phyloP scores from a whole-genome alignment of 1,140 invertebrate genomes.

The Zaprionus inermis region DNA sequence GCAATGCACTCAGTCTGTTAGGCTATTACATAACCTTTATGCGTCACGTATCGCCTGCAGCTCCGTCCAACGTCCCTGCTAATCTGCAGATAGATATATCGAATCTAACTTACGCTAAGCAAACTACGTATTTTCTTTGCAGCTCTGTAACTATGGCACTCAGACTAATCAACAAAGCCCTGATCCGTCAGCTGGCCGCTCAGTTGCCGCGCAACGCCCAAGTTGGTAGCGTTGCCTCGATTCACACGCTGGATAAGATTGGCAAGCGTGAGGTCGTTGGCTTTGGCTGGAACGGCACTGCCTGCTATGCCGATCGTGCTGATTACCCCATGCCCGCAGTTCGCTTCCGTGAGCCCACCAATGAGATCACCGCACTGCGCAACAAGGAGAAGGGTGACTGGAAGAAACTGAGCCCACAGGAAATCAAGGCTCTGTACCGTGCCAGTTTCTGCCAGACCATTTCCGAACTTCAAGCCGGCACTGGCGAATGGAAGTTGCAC shows the following conservation, averaged over 20 bases:
- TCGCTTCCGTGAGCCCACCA: conserved; percentile 89
- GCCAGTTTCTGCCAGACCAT: conserved; percentile 97
- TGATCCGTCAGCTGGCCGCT: conserved; percentile 69
- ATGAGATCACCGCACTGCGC: conserved; percentile 88
- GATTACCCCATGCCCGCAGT: conserved; percentile 96
- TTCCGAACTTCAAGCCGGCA: conserved; percentile 93
- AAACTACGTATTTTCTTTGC: conserved; percentile 7
- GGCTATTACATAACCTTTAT: conserved; percentile 50
- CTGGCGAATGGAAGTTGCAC: conserved; percentile 94
- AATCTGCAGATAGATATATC: conserved; percentile 22
- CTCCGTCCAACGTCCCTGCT: neutral
- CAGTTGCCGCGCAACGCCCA: conserved; percentile 65
- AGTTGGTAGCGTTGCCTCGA: conserved; percentile 66
- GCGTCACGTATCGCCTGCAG: conserved; percentile 20
- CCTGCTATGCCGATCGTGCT: conserved; percentile 91
- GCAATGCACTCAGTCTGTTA: conserved; percentile 15
- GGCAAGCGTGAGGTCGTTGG: conserved; percentile 97
- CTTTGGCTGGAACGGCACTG: conserved; percentile 92
- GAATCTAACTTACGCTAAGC: conserved; percentile 10
- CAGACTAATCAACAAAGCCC: conserved; percentile 68
- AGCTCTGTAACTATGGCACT: conserved; percentile 73
- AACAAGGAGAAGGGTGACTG: conserved; percentile 98
- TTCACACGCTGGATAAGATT: conserved; percentile 85
- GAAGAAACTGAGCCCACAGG: conserved; percentile 94
- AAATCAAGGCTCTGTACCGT: conserved; percentile 97